A percentile compares a stretch with the other conserved stretches of the same genome.
These are phyloP conservation scores for Cephus sareptanus DNA, from an alignment of 2,888 invertebrate genomes.

Conservation along the genomic window DNA sequence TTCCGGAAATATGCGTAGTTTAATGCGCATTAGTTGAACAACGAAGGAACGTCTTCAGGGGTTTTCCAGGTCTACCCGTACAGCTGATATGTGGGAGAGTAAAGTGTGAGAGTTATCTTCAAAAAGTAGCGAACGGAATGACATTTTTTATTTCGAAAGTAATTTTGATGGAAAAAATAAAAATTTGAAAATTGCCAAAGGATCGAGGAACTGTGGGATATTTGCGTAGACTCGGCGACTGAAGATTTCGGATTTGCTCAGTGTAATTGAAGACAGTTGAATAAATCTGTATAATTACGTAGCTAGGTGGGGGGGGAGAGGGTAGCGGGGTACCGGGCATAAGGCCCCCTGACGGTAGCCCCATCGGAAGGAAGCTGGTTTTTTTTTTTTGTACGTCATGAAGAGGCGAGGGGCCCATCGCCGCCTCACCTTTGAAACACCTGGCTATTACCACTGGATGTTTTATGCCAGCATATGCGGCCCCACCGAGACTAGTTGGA, in stretches of 20 bases:
- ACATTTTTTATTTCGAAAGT: too few species aligned
- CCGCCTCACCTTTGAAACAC: slow-evolving; percentile 63
- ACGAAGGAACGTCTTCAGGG: too few species aligned
- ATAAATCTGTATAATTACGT: slow-evolving; percentile 51
- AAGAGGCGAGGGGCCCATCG: slow-evolving; percentile 19
- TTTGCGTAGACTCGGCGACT: too few species aligned
- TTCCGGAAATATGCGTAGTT: too few species aligned
- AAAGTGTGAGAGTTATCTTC: too few species aligned
- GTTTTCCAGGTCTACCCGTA: too few species aligned
- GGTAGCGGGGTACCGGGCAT: neutral
- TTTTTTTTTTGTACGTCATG: slow-evolving; percentile 46
- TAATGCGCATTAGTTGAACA: too few species aligned
- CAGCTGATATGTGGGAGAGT: too few species aligned
- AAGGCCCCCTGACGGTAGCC: slow-evolving; percentile 15
- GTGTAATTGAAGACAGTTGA: slow-evolving; percentile 35
- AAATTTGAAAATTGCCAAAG: too few species aligned
- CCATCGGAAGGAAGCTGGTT: slow-evolving; percentile 60
- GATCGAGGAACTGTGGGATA: too few species aligned
- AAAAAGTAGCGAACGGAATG: neutral
- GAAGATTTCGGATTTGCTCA: too few species aligned
- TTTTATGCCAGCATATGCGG: slow-evolving; percentile 60
- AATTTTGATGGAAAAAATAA: too few species aligned
- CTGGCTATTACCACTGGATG: slow-evolving; percentile 62
- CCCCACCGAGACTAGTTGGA: slow-evolving; percentile 65
- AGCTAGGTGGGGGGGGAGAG: slow-evolving; percentile 33